Conservation (phyloP, 1,140 invertebrate genomes). For the Neodiprion pinetum region DNA sequence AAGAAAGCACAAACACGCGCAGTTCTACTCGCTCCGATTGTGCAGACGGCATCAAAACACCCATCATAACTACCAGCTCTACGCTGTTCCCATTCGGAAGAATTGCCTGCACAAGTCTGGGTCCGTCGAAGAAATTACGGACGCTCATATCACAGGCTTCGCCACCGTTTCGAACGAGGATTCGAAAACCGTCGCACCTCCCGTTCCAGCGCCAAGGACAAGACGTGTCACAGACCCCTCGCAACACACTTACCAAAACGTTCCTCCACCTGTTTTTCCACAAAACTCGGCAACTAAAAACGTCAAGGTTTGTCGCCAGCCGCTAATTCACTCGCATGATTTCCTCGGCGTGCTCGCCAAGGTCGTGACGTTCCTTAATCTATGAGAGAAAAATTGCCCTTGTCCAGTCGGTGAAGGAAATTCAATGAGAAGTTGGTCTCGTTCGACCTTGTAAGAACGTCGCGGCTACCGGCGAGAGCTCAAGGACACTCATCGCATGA, state of each 20-base stretch:
- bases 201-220: constrained; percentile 57
- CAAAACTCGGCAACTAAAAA: constrained; percentile 31
- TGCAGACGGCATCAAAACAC: constrained; percentile 45
- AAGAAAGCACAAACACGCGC: constrained; percentile 51
- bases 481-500: too few species aligned
- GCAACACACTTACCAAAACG: constrained; percentile 65
- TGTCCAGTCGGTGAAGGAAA: neutral
- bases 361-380: too few species aligned
- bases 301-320: constrained; percentile 53
- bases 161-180: constrained; percentile 7
- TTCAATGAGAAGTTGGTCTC: neutral
- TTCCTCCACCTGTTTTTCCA: constrained; percentile 60
- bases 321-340: constrained; percentile 31
- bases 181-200: constrained; percentile 33
- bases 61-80: constrained; percentile 49
- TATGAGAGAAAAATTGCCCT: too few species aligned
- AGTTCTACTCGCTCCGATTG: constrained; percentile 57
- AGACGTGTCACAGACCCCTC: constrained; percentile 49
- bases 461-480: neutral
- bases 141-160: neutral
- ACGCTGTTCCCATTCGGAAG: constrained; percentile 60
- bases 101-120: constrained; percentile 48
- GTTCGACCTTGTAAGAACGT: neutral
- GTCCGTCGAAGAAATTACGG: neutral
- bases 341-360: constrained; percentile 9